Evolutionary conservation across 2,113 vertebrate genomes (phyloP).

Genomic region (Lepisosteus osseus): DNA sequence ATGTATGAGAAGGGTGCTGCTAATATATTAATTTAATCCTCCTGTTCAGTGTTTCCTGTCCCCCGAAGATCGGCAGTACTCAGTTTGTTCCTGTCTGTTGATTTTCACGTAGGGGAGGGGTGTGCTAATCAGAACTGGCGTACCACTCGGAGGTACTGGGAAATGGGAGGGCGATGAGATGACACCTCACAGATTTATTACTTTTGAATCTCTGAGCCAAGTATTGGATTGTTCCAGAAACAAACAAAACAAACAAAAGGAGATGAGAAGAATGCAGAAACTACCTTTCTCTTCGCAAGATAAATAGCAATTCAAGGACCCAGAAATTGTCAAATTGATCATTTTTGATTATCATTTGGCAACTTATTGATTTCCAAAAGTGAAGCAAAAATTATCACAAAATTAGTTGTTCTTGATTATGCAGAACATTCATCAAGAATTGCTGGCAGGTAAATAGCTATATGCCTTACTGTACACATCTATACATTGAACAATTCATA

Average conservation of each 20-base stretch:
- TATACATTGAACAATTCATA: no score
- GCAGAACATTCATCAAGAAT: no score
- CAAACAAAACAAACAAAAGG: conserved; percentile 49
- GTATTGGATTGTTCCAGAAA: conserved; percentile 26
- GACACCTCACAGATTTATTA: conserved; percentile 68
- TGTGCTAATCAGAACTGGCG: conserved; percentile 66
- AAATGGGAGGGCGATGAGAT: conserved; percentile 48
- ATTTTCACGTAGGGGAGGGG: conserved; percentile 56
- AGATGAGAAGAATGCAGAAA: conserved; percentile 32
- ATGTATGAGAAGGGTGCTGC: conserved; percentile 35
- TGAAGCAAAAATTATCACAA: no score
- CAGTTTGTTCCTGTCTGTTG: conserved; percentile 71
- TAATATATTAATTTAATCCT: conserved; percentile 73
- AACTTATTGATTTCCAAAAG: no score
- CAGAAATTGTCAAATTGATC: no score
- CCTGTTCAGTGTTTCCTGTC: conserved; percentile 65
- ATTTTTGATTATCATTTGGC: no score
- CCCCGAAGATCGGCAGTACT: conserved; percentile 69
- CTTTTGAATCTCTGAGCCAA: conserved; percentile 38
- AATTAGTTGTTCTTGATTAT: no score
- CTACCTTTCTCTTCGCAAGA: conserved; percentile 12
- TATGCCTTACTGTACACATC: no score
- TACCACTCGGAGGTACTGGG: conserved; percentile 42
- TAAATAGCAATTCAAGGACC: no score
- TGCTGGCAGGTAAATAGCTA: no score